Conservation (phyloP, 2,113 vertebrate genomes). For the Lagopus muta region DNA sequence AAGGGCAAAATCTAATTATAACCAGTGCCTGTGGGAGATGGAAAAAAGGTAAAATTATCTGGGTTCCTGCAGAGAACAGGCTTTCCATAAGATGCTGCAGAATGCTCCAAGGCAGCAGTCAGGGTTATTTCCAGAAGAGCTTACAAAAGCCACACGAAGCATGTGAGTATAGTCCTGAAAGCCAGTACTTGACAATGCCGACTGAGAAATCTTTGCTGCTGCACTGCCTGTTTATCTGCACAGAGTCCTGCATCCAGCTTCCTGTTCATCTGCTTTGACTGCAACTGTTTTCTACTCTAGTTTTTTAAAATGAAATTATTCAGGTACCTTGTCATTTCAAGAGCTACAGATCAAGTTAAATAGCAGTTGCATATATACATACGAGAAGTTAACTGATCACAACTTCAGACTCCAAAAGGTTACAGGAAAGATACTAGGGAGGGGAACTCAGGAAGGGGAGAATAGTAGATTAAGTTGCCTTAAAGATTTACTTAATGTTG, state of each 20-base stretch:
- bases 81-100: background rate
- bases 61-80: background rate
- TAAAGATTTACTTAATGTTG: background rate
- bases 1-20: background rate
- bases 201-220: background rate
- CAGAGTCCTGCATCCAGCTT: fast-evolving
- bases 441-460: background rate
- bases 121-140: background rate
- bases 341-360: background rate
- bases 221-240: background rate
- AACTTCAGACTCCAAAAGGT: background rate
- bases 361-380: background rate
- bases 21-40: background rate
- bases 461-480: background rate
- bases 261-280: background rate
- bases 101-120: background rate
- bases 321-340: background rate
- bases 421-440: slow-evolving; percentile 2
- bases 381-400: background rate
- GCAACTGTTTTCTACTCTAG: background rate
- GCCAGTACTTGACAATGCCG: background rate
- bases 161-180: background rate
- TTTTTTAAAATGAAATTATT: fast-evolving
- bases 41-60: background rate
- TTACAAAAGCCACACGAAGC: background rate